phyloP scores from a whole-genome alignment of 37 sponge, comb jelly and placozoan genomes.

The Cladorhizidae sp. region DNA sequence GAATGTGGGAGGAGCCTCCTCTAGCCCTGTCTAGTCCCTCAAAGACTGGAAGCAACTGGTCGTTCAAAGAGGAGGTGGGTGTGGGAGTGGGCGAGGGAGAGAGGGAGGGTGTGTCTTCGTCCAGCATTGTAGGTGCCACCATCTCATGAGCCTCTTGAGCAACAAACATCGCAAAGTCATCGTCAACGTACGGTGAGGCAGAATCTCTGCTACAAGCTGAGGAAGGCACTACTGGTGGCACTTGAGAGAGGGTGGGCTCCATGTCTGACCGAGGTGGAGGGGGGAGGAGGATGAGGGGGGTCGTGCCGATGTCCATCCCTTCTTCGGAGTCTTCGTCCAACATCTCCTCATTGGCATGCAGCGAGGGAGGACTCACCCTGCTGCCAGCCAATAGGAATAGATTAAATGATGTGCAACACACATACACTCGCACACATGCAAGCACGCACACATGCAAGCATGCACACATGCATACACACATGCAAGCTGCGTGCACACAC shows the following conservation, averaged over 20 bases:
- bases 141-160: constrained; percentile 44
- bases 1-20: not conserved
- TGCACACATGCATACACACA: constrained; percentile 5
- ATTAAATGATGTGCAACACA: no score
- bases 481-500: not conserved
- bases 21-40: not conserved
- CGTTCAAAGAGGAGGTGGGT: no score
- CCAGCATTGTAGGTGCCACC: not conserved
- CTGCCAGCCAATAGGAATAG: not conserved
- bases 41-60: not conserved
- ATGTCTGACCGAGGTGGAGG: not conserved
- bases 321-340: constrained; percentile 26
- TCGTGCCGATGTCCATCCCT: constrained; percentile 1
- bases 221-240: not conserved
- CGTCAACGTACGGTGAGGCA: constrained; percentile 32
- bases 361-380: constrained; percentile 25
- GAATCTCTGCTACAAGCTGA: constrained; percentile 17
- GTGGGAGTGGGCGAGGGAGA: constrained; percentile 19
- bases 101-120: constrained; percentile 18
- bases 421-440: constrained; percentile 1
- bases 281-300: not conserved
- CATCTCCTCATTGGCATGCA: constrained; percentile 45
- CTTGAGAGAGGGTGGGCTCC: not conserved
- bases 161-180: constrained; percentile 71
- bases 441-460: constrained; percentile 16